phyloP scores from a whole-genome alignment of 2,797 vertebrate genomes.

The Urocyon cinereoargenteus region DNA sequence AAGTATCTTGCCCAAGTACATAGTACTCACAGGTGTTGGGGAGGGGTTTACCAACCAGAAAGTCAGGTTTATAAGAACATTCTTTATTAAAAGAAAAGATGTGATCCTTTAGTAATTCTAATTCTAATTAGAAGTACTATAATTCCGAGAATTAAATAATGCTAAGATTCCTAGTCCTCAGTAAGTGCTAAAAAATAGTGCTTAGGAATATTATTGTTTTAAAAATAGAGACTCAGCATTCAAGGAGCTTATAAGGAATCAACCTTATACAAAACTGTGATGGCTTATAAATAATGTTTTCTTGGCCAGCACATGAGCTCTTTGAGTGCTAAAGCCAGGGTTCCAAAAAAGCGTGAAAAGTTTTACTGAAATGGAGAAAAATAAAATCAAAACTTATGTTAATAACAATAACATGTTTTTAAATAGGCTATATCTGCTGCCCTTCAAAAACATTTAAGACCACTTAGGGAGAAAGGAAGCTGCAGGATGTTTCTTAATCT shows the following conservation, averaged over 20 bases:
- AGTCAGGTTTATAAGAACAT: not conserved
- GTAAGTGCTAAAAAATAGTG: not conserved
- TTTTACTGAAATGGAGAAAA: not conserved
- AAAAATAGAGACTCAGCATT: not conserved
- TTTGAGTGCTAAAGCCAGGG: not conserved
- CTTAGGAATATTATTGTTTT: not conserved
- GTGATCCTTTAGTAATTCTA: not conserved
- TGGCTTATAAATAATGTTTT: not conserved
- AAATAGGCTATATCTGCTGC: not conserved
- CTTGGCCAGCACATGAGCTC: not conserved
- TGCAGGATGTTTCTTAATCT: not conserved
- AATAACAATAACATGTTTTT: not conserved
- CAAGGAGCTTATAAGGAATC: not conserved
- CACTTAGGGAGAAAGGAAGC: not conserved
- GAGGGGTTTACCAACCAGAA: not conserved
- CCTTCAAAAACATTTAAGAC: not conserved
- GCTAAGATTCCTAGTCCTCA: not conserved
- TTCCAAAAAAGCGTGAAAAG: not conserved
- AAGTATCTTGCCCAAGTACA: not conserved
- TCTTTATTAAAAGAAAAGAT: not conserved
- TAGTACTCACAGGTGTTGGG: not conserved
- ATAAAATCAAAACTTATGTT: not conserved
- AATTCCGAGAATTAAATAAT: not conserved
- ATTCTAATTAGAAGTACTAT: not conserved
- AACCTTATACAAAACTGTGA: not conserved